Percentiles rank a stretch among this genome's conserved stretches.
Conservation (phyloP, 1,140 invertebrate species). For the Spodoptera frugiperda region DNA sequence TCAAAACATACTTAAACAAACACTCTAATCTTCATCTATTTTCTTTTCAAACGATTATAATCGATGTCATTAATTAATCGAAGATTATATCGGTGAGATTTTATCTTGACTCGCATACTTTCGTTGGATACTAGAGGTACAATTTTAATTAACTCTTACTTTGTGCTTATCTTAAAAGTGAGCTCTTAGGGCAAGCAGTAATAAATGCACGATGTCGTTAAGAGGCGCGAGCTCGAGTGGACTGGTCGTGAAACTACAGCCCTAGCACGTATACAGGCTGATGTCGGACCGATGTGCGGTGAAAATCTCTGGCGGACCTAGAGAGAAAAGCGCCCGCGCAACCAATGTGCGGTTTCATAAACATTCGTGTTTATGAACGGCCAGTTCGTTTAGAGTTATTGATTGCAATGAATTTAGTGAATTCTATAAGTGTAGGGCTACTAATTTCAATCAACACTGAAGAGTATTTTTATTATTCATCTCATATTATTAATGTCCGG, state of each 20-base stretch:
- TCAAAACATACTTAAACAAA: constrained; percentile 31
- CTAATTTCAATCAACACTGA: too few species aligned
- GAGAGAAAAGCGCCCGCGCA: constrained; percentile 12
- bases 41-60: constrained; percentile 34
- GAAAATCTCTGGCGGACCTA: constrained; percentile 34
- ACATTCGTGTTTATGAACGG: constrained; percentile 9
- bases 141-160: constrained; percentile 43
- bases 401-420: not conserved
- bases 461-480: too few species aligned
- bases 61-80: constrained; percentile 31
- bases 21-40: constrained; percentile 4
- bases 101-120: not conserved
- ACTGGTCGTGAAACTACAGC: constrained; percentile 49
- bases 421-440: not conserved
- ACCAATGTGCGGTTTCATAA: not conserved
- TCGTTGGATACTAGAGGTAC: not conserved
- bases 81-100: constrained; percentile 6
- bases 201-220: constrained; percentile 65
- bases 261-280: constrained; percentile 30
- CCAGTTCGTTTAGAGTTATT: not conserved
- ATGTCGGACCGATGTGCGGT: constrained; percentile 34
- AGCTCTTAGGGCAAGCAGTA: constrained; percentile 52
- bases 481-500: too few species aligned
- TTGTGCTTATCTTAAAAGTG: constrained; percentile 7
- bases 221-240: constrained; percentile 54